Evolutionary conservation across 2,113 vertebrate genomes (phyloP), one percentile per base, ranked within the genome.

Genomic region (Oreochromis aureus): DNA sequence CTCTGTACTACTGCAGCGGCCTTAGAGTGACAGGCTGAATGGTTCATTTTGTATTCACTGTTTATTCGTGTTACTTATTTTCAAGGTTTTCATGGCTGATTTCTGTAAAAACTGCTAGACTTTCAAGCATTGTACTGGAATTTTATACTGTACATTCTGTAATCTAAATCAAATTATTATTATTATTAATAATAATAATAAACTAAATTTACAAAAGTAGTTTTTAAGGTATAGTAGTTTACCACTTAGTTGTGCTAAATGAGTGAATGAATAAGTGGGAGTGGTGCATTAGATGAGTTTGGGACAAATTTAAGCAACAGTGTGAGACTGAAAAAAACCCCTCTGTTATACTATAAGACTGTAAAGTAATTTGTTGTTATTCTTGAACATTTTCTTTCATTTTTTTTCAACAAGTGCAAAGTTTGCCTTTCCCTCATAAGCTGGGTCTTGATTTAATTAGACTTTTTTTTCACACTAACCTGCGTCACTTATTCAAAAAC

Each of bases 381-480:
- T 66, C 6, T 66, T 39, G 34, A 39, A 66, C 34, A 66, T 22
- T 66, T 66, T 66, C 61, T 39, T 24, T 0, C n/a, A 10, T 15
- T 71, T 44, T 32, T 19, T 78, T 51, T 19, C 1, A n/a, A 27
- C 16, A 34, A 53, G 3, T 51, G 9, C 73, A 53, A 53, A 34
- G 2, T 53, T 9, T 59, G 44, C 78, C 27, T 24, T 39, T 54
- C 15, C 48, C 16, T 66, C 41, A 41, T 46, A 71, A 83, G 73
- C 8, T 53, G 44, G 10, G 13, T 48, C 44, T 73, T 76, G 34
- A 44, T 87, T 36, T 76, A 82, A 92, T 89, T 78, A 88, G 32
- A 41, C 18, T 36, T n/a, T 63, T 61, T 36, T 63, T 12, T 3
- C 6, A 27, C 48, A 82, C 86, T 34, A 83, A 81, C 84, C 41